A percentile compares a stretch with the other conserved stretches of the same genome.
phyloP scores from a whole-genome alignment of 30 jellyfish, hydroid and myxozoan species.

The Cassiopea xamachana region DNA sequence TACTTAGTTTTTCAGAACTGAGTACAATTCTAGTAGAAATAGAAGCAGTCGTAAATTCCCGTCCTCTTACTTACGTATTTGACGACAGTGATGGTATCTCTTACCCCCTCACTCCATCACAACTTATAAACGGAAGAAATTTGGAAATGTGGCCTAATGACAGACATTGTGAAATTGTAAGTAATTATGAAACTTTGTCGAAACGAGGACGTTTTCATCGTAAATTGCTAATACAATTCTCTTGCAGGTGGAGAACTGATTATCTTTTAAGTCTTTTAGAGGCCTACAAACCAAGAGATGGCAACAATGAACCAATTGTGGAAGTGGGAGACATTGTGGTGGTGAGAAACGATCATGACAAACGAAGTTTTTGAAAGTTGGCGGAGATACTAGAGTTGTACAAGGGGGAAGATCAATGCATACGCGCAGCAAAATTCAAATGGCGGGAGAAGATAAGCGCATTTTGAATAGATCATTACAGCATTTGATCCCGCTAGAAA shows the following conservation, averaged over 20 bases:
- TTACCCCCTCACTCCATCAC: constrained; percentile 61
- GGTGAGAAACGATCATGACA: constrained; percentile 15
- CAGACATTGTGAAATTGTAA: constrained; percentile 33
- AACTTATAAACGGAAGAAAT: constrained; percentile 54
- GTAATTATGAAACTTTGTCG: constrained; percentile 42
- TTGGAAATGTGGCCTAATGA: background rate
- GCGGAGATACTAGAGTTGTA: constrained; percentile 18
- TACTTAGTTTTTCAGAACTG: constrained; percentile 32
- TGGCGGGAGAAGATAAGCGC: constrained; percentile 28
- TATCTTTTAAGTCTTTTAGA: too few relatives aligned
- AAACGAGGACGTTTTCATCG: constrained; percentile 47
- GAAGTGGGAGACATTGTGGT: constrained; percentile 37
- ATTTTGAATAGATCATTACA: constrained; percentile 12
- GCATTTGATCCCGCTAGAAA: constrained; percentile 28
- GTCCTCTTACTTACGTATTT: constrained; percentile 52
- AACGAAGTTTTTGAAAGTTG: constrained; percentile 45
- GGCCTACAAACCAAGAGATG: background rate
- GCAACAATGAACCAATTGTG: constrained; percentile 21
- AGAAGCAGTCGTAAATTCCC: constrained; percentile 52
- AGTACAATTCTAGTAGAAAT: constrained; percentile 48
- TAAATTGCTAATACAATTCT: constrained; percentile 14
- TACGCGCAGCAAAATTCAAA: constrained; percentile 33
- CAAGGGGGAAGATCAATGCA: constrained; percentile 13
- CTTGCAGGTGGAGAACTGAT: constrained; percentile 23
- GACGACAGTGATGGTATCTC: constrained; percentile 39